Conservation (phyloP, 2,888 invertebrate species). For the Uropetala carovei region DNA sequence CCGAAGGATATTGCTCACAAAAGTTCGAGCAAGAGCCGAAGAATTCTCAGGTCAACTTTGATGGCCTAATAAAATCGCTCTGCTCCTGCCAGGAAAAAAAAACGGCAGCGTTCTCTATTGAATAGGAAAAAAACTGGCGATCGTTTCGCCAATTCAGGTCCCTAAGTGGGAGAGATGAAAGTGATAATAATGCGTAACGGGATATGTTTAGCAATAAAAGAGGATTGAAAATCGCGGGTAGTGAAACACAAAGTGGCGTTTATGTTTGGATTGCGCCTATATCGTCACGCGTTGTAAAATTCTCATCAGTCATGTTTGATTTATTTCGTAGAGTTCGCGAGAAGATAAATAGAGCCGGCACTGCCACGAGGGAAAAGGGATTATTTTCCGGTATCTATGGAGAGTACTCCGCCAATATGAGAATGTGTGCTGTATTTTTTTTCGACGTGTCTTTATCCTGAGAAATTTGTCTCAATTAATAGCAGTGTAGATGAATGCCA, state of each 20-base stretch:
- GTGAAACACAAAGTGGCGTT: not conserved
- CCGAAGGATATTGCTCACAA: not conserved
- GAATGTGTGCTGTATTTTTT: not conserved
- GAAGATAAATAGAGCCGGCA: not conserved
- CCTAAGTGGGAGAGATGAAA: not conserved
- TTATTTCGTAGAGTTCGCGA: not conserved
- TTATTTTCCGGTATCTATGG: slow-evolving; percentile 16
- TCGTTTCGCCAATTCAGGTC: not conserved
- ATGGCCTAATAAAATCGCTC: not conserved
- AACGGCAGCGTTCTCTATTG: not conserved
- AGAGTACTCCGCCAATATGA: not conserved
- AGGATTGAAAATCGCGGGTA: not conserved
- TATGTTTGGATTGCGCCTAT: not conserved
- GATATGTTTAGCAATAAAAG: slow-evolving; percentile 1
- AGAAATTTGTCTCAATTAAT: too few species aligned
- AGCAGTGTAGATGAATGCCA: too few species aligned
- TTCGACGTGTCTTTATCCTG: too few species aligned
- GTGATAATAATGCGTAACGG: not conserved
- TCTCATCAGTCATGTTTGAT: slow-evolving; percentile 28
- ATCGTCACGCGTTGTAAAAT: not conserved
- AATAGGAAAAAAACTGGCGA: not conserved
- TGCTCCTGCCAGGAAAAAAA: not conserved
- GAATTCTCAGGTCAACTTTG: not conserved
- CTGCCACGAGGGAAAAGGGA: not conserved
- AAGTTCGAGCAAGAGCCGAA: not conserved